These are phyloP conservation scores for Rhagophthalmus giganteus DNA, from an alignment of 2,888 invertebrate genomes.

Conservation along the genomic window DNA sequence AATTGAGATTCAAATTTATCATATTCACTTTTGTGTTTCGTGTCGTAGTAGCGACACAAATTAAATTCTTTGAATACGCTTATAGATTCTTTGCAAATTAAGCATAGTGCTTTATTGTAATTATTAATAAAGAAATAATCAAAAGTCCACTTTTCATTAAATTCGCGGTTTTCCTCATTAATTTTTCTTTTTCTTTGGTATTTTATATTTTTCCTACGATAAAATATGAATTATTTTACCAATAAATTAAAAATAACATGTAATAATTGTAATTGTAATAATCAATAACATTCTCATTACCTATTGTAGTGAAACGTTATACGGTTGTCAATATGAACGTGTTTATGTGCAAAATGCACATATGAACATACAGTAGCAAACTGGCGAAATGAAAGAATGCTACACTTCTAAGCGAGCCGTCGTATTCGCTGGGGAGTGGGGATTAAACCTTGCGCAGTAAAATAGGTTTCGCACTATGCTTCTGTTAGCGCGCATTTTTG, in stretches of 20 bases:
- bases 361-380: not conserved
- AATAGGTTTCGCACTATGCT: constrained; percentile 2
- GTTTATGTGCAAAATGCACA: constrained; percentile 6
- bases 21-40: constrained; percentile 14
- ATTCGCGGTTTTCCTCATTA: constrained; percentile 21
- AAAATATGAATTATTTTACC: constrained; percentile 15
- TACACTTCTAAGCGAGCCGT: too few species aligned
- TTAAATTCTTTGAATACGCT: constrained; percentile 13
- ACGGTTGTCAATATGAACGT: constrained; percentile 6
- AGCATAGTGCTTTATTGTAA: constrained; percentile 22
- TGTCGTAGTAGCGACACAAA: constrained; percentile 15
- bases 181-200: constrained; percentile 18
- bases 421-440: not conserved
- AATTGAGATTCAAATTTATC: constrained; percentile 15
- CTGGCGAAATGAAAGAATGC: not conserved
- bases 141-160: constrained; percentile 22
- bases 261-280: too few species aligned
- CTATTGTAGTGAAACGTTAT: constrained; percentile 6
- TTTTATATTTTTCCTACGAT: constrained; percentile 19
- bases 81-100: constrained; percentile 19
- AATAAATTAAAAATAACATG: constrained; percentile 14
- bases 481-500: constrained; percentile 2
- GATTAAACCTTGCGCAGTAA: too few species aligned
- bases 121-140: constrained; percentile 21
- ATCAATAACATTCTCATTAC: constrained; percentile 8